Base-by-base conservation (phyloP, 2,797 vertebrate species). In the Gymnocypris eckloni region DNA sequence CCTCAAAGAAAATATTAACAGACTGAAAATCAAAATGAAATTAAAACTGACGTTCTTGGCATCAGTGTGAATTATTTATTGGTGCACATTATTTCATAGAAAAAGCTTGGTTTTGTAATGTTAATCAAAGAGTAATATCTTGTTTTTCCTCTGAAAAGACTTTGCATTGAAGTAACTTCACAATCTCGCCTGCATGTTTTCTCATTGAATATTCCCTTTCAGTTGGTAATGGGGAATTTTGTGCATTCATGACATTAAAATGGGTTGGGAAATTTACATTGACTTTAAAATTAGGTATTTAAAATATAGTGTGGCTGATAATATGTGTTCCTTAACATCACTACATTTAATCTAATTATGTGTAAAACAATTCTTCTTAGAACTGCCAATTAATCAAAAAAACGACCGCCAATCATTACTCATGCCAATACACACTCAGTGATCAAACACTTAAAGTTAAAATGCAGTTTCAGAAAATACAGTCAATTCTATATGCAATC, bases 401-500 rank as follows among this genome's bases (percentile, higher is more conserved):
- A 82, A 82, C 6, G 64, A 22, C 71, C 61, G 70, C 78, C 75
- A 61, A 28, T 13, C 54, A 72, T 82, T 64, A 61, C 28, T n/a
- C 25, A 69, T 52, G 71, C 39, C 70, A 73, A 25, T 41, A 28
- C 80, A 87, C 76, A 89, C 79, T 67, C 16, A 86, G 13, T 61
- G 69, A 61, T 80, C 43, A 77, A 45, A 43, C 59, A 82, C 52
- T 84, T 22, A 79, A 20, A 39, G 52, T 33, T 67, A 59, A 81
- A 70, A n/a, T 28, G 20, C 45, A 48, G 52, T 79, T 88, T 56
- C 48, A 73, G 6, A 28, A 71, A 80, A 79, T 39, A 12, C 41
- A 88, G 33, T 86, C 11, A 86, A 72, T 52, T 76, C 52, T 67
- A 87, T 88, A 76, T 77, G 87, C 80, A 73, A 64, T 86, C n/a